Evolutionary conservation across 2,888 invertebrate genomes (phyloP), one percentile per base, ranked within the genome.

Genomic region (Coremacera marginata): DNA sequence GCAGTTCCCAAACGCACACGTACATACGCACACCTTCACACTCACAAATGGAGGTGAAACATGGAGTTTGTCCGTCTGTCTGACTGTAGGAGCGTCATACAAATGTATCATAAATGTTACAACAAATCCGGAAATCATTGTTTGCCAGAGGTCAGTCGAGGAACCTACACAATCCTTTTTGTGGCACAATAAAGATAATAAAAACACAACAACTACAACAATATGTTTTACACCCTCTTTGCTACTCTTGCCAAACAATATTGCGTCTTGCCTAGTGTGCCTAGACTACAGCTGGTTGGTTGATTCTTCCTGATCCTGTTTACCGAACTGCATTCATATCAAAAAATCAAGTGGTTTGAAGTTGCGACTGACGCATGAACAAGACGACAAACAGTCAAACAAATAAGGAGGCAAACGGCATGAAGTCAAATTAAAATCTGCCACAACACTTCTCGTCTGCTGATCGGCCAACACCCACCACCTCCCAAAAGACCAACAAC

Each of bases 371-470:
- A 37, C 44, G 22, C 22, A 19, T 37, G 9, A 16, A 67, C 67
- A 34, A 67, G 11, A 67, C 44, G 27, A 52, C n/a, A 44, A 51
- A 22, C 62, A 34, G 55, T 67, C 31, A 52, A 65, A 37, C 52
- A 60, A 62, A 62, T 34, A 70, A 76, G 22, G 52, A 68, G 31
- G 34, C 68, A 75, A 70, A 75, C 70, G 70, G 67, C 68, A 71
- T 72, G 55, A 71, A 77, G 76, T 77, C 76, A 77, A 79, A 79
- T 76, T 77, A 77, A 77, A 79, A 74, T 65, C 77, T 79, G 74
- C 76, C 74, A 60, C 72, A 77, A 60, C 55, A 25, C 44, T n/a
- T 44, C 34, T 25, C 25, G 16, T 27, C 27, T 22, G 57, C 52
- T 52, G 11, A 16, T 37, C 67, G 1, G 44, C 3, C 68, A 25